These are phyloP conservation scores for Paracanthobrama guichenoti DNA, from an alignment of 2,113 vertebrate genomes.

Conservation along the genomic window DNA sequence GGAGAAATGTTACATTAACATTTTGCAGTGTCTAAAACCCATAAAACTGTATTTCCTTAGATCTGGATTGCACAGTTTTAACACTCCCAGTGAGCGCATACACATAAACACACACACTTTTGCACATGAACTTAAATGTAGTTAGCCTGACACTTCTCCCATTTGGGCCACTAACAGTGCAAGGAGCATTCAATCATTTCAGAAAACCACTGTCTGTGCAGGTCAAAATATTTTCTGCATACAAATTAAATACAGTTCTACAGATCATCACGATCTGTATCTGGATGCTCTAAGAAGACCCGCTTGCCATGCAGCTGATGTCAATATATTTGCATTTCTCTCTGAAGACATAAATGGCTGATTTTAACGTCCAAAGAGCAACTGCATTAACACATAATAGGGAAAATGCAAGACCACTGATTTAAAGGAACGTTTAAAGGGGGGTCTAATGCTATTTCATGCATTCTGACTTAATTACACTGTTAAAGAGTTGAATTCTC, in stretches of 20 bases:
- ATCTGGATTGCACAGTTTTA: not conserved
- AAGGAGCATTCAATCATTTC: constrained; percentile 6
- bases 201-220: constrained; percentile 23
- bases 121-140: not conserved
- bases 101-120: not conserved
- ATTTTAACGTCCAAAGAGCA: not conserved
- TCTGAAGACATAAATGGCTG: not conserved
- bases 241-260: not conserved
- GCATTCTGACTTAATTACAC: too few species aligned
- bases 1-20: not conserved
- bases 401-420: not conserved
- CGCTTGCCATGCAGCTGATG: not conserved
- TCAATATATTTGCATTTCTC: not conserved
- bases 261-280: not conserved
- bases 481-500: too few species aligned
- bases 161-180: constrained; percentile 15
- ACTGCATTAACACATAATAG: not conserved
- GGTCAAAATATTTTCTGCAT: not conserved
- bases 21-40: not conserved
- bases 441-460: too few species aligned
- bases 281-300: not conserved
- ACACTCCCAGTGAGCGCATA: not conserved
- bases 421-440: not conserved
- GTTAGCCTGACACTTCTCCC: not conserved
- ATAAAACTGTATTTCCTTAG: not conserved